These are phyloP conservation scores for Cherax quadricarinatus DNA, from an alignment of 1,140 invertebrate species.

Conservation along the genomic window DNA sequence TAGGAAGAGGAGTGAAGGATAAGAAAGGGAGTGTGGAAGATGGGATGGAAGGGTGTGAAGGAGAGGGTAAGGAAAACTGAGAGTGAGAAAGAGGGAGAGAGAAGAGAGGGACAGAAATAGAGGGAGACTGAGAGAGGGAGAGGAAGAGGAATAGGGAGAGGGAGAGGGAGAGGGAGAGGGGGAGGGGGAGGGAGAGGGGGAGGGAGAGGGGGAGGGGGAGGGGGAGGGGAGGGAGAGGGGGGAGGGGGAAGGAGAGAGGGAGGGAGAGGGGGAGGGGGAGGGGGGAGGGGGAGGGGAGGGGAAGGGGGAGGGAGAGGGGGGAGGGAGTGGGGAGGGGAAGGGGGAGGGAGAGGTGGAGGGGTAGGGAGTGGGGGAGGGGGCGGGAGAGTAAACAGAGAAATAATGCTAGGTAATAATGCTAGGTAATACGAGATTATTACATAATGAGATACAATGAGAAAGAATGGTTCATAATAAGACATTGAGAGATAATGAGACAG, in stretches of 20 bases:
- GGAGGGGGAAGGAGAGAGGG: neutral
- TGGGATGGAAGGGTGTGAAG: neutral
- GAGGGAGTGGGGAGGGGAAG: neutral
- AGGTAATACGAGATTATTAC: no score
- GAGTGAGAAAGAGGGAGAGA: neutral
- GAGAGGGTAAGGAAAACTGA: neutral
- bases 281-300: neutral
- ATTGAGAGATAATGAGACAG: no score
- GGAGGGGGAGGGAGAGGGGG: neutral
- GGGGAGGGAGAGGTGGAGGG: no score
- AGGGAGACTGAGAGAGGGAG: neutral
- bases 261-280: neutral
- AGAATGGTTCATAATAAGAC: no score
- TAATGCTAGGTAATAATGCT: no score
- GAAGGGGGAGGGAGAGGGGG: conserved; percentile 11
- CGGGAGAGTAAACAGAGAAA: no score
- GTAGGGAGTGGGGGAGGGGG: no score
- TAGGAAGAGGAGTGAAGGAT: neutral
- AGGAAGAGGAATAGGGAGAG: neutral
- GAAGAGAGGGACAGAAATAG: neutral
- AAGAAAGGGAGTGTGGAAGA: neutral
- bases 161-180: neutral
- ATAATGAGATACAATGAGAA: no score
- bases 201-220: neutral
- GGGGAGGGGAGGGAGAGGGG: neutral